Evolutionary conservation across 2,113 vertebrate species (phyloP).

Genomic region (Rattus rattus): DNA sequence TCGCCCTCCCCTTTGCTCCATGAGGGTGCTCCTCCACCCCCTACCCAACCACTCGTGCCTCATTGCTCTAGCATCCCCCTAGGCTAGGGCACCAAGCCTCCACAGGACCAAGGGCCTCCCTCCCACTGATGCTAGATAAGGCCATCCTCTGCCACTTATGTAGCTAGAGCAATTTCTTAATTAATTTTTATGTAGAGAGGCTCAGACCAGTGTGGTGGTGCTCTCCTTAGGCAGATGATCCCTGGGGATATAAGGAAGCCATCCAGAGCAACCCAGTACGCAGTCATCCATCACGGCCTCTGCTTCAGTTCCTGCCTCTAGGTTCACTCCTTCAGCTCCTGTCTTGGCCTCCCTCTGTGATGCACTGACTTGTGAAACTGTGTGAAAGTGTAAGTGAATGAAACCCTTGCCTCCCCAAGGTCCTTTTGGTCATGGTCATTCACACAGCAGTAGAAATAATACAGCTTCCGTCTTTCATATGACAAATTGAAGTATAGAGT

Average conservation of each 20-base stretch:
- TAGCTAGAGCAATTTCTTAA: background rate
- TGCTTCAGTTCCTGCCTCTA: background rate
- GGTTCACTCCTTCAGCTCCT: background rate
- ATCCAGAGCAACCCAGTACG: background rate
- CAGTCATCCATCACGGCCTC: background rate
- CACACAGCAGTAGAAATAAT: background rate
- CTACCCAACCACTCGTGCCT: too few relatives aligned
- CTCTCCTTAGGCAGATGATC: background rate
- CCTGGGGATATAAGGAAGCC: background rate
- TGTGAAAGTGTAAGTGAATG: background rate
- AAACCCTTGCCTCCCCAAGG: background rate
- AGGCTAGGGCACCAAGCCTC: too few relatives aligned
- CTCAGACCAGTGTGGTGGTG: background rate
- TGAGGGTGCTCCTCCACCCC: too few relatives aligned
- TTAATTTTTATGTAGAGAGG: background rate
- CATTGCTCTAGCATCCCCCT: too few relatives aligned
- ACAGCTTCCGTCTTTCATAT: background rate
- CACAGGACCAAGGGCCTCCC: too few relatives aligned
- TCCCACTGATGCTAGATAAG: too few relatives aligned
- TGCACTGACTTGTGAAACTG: background rate
- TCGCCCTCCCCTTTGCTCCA: too few relatives aligned
- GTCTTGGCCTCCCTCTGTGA: background rate
- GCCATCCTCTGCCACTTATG: too few relatives aligned
- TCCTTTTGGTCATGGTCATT: background rate
- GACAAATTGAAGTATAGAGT: background rate